A percentile compares a stretch with the other conserved stretches of the same genome.
Conservation (phyloP, 1,140 invertebrate genomes). For the Drosophila saltans region DNA sequence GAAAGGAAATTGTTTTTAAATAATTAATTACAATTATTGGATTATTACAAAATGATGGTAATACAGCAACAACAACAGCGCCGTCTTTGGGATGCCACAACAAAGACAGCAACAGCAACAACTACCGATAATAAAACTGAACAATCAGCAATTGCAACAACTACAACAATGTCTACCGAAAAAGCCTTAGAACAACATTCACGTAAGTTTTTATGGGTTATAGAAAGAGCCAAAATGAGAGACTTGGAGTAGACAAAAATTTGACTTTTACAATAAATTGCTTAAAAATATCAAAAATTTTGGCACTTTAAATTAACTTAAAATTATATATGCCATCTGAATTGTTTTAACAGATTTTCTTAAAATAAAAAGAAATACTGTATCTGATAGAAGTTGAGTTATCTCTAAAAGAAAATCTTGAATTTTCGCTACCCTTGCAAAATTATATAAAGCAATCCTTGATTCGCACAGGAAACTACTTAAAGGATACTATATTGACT, state of each 20-base stretch:
- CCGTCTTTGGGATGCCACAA: constrained; percentile 52
- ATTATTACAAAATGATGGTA: constrained; percentile 64
- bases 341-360: too few relatives aligned
- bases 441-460: too few relatives aligned
- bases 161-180: constrained; percentile 18
- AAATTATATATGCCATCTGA: too few relatives aligned
- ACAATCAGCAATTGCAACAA: constrained; percentile 13
- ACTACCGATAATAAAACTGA: constrained; percentile 8
- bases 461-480: too few relatives aligned
- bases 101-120: constrained; percentile 13
- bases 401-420: too few relatives aligned
- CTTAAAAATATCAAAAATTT: too few relatives aligned
- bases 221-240: background rate
- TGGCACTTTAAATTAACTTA: too few relatives aligned
- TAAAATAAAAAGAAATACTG: too few relatives aligned
- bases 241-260: background rate
- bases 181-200: constrained; percentile 31
- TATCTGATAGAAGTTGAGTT: too few relatives aligned
- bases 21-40: constrained; percentile 10
- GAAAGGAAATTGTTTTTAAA: constrained; percentile 8
- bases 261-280: too few relatives aligned
- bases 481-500: too few relatives aligned
- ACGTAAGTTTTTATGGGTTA: constrained; percentile 35
- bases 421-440: too few relatives aligned
- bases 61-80: constrained; percentile 70